These are phyloP conservation scores for Siniperca scherzeri DNA, from an alignment of 2,797 vertebrate genomes.

Conservation along the genomic window DNA sequence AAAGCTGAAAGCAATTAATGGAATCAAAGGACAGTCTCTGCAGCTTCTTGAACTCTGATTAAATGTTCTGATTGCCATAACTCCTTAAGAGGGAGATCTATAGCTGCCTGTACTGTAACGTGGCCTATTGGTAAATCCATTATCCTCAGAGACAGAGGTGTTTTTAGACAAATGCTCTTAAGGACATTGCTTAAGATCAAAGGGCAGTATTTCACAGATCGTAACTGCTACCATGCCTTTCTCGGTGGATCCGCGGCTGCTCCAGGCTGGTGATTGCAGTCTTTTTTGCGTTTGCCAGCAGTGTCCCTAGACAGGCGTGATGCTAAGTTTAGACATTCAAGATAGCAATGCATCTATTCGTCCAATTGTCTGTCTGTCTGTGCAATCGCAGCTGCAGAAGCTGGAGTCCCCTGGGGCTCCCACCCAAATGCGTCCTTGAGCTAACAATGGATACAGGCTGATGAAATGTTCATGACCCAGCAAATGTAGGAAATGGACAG, in stretches of 20 bases:
- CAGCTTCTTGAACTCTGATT: constrained; percentile 73
- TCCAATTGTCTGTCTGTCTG: constrained; percentile 23
- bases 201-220: constrained; percentile 48
- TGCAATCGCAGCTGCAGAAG: constrained; percentile 55
- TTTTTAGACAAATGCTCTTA: constrained; percentile 52
- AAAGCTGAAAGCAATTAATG: constrained; percentile 80
- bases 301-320: background rate
- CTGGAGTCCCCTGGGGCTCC: constrained; percentile 48
- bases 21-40: constrained; percentile 66
- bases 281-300: constrained; percentile 17
- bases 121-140: constrained; percentile 65
- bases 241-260: background rate
- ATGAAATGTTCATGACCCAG: constrained; percentile 71
- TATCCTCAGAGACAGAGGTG: constrained; percentile 50
- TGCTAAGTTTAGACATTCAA: constrained; percentile 25
- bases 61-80: constrained; percentile 73
- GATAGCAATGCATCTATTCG: constrained; percentile 29
- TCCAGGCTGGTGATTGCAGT: background rate
- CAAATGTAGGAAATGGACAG: constrained; percentile 67
- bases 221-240: constrained; percentile 27
- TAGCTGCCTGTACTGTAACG: constrained; percentile 58
- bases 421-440: constrained; percentile 44
- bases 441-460: constrained; percentile 57
- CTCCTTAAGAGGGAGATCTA: constrained; percentile 51
- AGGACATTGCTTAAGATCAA: constrained; percentile 52